Base-by-base conservation (phyloP, 1,140 invertebrate genomes). In the Drosophila neocordata region DNA sequence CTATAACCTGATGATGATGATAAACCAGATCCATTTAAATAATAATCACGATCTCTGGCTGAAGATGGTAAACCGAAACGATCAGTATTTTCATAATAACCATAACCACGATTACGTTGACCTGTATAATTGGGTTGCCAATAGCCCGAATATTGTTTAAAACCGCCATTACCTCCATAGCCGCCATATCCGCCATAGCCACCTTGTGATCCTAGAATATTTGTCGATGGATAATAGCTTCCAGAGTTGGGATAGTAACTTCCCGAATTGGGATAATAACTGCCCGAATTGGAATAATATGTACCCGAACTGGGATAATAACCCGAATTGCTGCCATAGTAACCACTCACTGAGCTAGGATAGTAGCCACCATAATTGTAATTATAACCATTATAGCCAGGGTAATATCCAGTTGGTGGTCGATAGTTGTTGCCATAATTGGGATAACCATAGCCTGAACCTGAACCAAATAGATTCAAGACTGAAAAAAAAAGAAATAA, bases 81-180 rank as follows among this genome's bases (percentile, higher is more conserved):
- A 76, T 91, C 78, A 11, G 90, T 91, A 11, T 85, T 63, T 22
- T 65, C 35, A 41, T 89, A 91, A 58, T 92, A 92, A 38, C 91
- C 91, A 66, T 82, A 92, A 22, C 91, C 91, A 2, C 90, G 76
- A 80, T 92, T 91, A 9, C 89, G 69, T 38, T 90, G 87, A 0
- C 91, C 91, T 24, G 61, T 72, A 56, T 92, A 92, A 34, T 83
- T 76, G 12, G 88, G 88, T 78, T 90, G 85, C 79, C 85, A 91
- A 73, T 92, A 92, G 9, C 92, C 92, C 34, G 79, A 90, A 69
- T 92, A 92, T 44, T 92, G 91, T 37, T 69, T 71, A 7, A 92
- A 77, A 38, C 92, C 92, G 35, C 92, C 92, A 89, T 92, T 92
- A 89, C 92, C 92, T 81, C 90, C 88, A 24, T 92, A 92, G 15